Conservation (phyloP, 2,888 invertebrate species). For the Andrena marginata region DNA sequence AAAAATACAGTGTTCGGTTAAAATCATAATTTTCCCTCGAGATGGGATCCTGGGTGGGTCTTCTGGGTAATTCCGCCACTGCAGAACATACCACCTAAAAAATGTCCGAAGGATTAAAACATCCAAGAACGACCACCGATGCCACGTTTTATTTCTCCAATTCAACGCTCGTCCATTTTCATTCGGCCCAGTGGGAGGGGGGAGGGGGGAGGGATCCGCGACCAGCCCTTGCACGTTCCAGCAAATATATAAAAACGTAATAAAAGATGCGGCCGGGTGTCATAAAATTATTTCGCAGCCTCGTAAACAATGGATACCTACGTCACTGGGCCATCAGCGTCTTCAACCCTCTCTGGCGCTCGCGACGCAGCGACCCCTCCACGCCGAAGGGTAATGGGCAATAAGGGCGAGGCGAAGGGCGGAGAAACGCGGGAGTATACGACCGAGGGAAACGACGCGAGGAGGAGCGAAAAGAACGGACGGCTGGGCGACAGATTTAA, state of each 20-base stretch:
- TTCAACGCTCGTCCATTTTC: slow-evolving; percentile 20
- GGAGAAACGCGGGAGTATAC: slow-evolving; percentile 26
- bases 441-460: slow-evolving; percentile 20
- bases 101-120: not conserved
- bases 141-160: slow-evolving; percentile 15
- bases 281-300: slow-evolving; percentile 56
- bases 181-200: not conserved
- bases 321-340: slow-evolving; percentile 59
- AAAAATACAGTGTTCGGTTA: no score
- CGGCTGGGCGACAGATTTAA: slow-evolving; percentile 43
- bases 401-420: slow-evolving; percentile 26
- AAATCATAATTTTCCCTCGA: no score
- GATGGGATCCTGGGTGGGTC: no score
- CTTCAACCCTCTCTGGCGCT: slow-evolving; percentile 34
- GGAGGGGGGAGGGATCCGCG: slow-evolving; percentile 1
- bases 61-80: no score
- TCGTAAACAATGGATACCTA: slow-evolving; percentile 52
- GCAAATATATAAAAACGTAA: slow-evolving; percentile 55
- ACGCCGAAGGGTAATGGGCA: slow-evolving; percentile 55
- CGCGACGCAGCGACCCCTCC: slow-evolving; percentile 24
- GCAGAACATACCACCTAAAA: not conserved
- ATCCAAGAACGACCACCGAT: not conserved
- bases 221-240: slow-evolving; percentile 9
- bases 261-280: slow-evolving; percentile 26
- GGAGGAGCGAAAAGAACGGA: slow-evolving; percentile 32